A percentile compares a stretch with the other conserved stretches of the same genome.
phyloP scores from a whole-genome alignment of 2,797 vertebrate species.

The Pelochelys cantorii region DNA sequence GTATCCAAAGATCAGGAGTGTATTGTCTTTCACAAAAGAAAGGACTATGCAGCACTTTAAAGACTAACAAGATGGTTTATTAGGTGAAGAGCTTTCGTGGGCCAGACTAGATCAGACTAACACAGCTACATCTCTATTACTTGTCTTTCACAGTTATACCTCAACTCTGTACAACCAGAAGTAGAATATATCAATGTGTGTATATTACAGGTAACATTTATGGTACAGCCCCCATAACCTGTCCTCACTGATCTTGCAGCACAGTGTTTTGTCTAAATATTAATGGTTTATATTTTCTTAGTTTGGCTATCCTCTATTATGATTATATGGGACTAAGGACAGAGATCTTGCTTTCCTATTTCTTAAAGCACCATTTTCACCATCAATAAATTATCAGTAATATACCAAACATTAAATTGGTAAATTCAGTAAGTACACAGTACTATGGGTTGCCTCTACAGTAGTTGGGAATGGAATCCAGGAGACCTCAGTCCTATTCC shows the following conservation, averaged over 20 bases:
- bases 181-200: background rate
- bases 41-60: no score
- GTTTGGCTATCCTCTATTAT: background rate
- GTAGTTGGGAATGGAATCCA: background rate
- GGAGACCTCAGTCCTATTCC: background rate
- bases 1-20: background rate
- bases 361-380: background rate
- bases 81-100: no score
- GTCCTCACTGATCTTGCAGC: background rate
- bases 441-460: background rate
- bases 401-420: background rate
- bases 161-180: background rate
- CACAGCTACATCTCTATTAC: no score
- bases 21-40: background rate
- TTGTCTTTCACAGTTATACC: background rate
- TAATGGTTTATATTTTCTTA: background rate
- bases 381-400: background rate
- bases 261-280: background rate
- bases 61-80: no score
- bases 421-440: background rate
- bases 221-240: background rate
- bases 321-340: background rate
- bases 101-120: no score
- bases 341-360: background rate
- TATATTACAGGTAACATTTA: background rate